Evolutionary conservation across 2,888 invertebrate genomes (phyloP).

Genomic region (Acanthoscelides obtectus): DNA sequence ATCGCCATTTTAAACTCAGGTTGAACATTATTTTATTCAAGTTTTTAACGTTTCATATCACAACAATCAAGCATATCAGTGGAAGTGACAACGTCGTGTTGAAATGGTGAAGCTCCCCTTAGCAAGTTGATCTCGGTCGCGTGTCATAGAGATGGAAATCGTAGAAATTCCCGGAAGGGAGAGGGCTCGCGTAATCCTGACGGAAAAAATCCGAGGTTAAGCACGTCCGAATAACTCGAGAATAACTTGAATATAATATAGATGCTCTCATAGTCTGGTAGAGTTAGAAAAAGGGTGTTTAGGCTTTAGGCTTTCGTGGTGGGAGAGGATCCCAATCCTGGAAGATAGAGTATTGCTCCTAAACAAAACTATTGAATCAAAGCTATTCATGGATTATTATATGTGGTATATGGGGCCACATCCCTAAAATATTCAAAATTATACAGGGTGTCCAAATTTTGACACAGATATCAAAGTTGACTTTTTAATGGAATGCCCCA

Average conservation of each 20-base stretch:
- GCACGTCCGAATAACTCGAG: neutral
- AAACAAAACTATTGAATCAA: no score
- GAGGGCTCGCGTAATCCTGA: neutral
- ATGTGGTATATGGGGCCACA: no score
- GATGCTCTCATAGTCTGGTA: neutral
- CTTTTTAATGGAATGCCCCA: no score
- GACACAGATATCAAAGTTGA: no score
- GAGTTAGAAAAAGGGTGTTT: no score
- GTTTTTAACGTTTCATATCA: neutral
- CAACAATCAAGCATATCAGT: neutral
- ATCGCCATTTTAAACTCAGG: no score
- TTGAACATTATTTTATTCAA: neutral
- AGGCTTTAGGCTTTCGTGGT: no score
- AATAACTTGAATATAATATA: neutral
- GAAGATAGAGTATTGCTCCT: no score
- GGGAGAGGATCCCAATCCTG: no score
- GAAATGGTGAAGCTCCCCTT: neutral
- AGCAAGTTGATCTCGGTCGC: neutral
- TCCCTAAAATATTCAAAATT: no score
- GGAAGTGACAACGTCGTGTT: neutral
- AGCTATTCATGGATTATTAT: no score
- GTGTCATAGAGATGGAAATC: neutral
- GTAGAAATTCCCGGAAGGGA: neutral
- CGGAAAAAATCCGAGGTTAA: neutral
- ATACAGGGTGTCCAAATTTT: no score